A percentile compares a stretch with the other conserved stretches of the same genome.
phyloP scores from a whole-genome alignment of 2,888 invertebrate species.

The Parthenolecanium corni region DNA sequence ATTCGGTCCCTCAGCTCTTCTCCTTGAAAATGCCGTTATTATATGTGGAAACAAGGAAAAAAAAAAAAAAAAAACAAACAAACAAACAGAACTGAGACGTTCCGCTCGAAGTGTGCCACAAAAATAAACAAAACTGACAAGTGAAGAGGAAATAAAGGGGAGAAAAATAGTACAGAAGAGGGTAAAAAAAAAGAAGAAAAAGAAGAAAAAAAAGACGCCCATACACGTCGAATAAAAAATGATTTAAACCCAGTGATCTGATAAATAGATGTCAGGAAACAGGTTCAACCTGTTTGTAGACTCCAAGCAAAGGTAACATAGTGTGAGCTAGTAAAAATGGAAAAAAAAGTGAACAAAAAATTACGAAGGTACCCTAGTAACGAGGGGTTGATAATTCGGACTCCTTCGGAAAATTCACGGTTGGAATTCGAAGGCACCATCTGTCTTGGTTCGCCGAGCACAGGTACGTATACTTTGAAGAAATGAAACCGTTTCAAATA shows the following conservation, averaged over 20 bases:
- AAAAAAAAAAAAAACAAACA: constrained; percentile 7
- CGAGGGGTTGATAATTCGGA: constrained; percentile 17
- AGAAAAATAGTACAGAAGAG: not conserved
- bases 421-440: not conserved
- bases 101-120: constrained; percentile 8
- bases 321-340: constrained; percentile 10
- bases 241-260: constrained; percentile 22
- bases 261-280: constrained; percentile 14
- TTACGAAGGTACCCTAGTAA: not conserved
- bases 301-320: constrained; percentile 9
- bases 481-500: too few species aligned
- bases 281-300: constrained; percentile 16
- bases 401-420: too few species aligned
- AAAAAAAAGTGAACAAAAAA: not conserved
- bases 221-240: constrained; percentile 1
- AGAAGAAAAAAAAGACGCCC: not conserved
- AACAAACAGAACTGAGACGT: not conserved
- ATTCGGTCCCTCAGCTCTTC: too few species aligned
- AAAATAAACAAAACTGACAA: constrained; percentile 3
- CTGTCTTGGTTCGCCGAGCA: not conserved
- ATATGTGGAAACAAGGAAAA: not conserved
- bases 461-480: too few species aligned
- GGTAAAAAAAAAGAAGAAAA: constrained; percentile 2
- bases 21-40: not conserved
- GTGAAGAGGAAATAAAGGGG: too few species aligned